phyloP scores from a whole-genome alignment of 2,888 invertebrate genomes.

The Lasioglossum zephyrum region DNA sequence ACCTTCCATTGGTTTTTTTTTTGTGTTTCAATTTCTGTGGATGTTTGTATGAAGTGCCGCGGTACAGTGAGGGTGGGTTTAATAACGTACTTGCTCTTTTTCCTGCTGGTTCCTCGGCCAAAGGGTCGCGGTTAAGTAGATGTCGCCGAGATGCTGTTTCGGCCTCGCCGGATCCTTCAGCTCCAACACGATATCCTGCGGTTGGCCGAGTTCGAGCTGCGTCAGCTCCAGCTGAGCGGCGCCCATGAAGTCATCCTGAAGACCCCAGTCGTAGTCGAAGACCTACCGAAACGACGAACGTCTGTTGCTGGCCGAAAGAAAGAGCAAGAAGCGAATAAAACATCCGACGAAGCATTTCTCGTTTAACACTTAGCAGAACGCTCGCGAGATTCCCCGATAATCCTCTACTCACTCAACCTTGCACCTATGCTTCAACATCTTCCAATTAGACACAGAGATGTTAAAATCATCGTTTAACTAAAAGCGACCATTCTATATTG shows the following conservation, averaged over 20 bases:
- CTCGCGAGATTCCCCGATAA: neutral
- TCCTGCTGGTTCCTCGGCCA: constrained; percentile 97
- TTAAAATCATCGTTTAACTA: too few relatives aligned
- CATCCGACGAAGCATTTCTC: neutral
- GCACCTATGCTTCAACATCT: too few relatives aligned
- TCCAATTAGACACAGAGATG: too few relatives aligned
- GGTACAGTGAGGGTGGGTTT: neutral
- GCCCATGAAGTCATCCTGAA: constrained; percentile 99
- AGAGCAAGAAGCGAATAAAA: constrained; percentile 15
- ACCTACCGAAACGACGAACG: constrained; percentile 86
- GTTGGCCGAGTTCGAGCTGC: constrained; percentile 90
- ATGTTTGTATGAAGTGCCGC: neutral
- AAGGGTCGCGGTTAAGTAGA: constrained; percentile 92
- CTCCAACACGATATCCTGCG: constrained; percentile 91
- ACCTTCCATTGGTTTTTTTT: neutral
- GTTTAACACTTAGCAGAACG: neutral
- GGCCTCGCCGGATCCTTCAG: constrained; percentile 92
- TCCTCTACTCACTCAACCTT: neutral
- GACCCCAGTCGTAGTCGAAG: constrained; percentile 98
- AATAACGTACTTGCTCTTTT: constrained; percentile 92
- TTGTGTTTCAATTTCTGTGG: neutral
- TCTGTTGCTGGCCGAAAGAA: constrained; percentile 44
- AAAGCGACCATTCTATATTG: too few relatives aligned
- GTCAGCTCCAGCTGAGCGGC: constrained; percentile 94
- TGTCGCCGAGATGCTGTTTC: constrained; percentile 91